phyloP scores from a whole-genome alignment of 2,888 invertebrate genomes.

The Helobdella robusta region DNA sequence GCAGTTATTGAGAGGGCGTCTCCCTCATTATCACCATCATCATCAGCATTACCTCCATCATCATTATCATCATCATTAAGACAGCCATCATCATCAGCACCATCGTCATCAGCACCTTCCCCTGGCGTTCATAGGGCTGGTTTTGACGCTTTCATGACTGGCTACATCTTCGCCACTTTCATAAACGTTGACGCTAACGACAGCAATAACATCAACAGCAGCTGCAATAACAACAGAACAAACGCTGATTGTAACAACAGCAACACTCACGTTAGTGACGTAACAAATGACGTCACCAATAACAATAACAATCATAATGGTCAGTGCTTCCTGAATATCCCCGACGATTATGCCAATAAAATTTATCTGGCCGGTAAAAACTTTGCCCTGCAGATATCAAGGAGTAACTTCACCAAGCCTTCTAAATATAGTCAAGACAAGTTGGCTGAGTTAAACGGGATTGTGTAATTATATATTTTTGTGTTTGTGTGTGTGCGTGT shows the following conservation, averaged over 20 bases:
- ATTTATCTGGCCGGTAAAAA: slow-evolving; percentile 49
- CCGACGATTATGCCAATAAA: slow-evolving; percentile 42
- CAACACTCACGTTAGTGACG: not conserved
- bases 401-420: slow-evolving; percentile 45
- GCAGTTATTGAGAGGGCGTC: not conserved
- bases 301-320: not conserved
- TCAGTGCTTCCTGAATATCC: not conserved
- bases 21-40: no score
- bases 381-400: slow-evolving; percentile 45
- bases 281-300: not conserved
- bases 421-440: slow-evolving; percentile 40
- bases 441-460: not conserved
- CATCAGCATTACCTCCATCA: no score
- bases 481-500: not conserved
- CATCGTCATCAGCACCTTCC: not conserved
- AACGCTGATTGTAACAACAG: no score
- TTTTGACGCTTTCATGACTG: slow-evolving; percentile 52
- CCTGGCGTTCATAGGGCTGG: slow-evolving; percentile 49
- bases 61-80: no score
- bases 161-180: slow-evolving; percentile 45
- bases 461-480: not conserved
- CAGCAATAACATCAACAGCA: not conserved
- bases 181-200: slow-evolving; percentile 35
- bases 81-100: not conserved
- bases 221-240: not conserved